Evolutionary conservation across 2,113 vertebrate species (phyloP).

Genomic region (Bubo scandiacus): DNA sequence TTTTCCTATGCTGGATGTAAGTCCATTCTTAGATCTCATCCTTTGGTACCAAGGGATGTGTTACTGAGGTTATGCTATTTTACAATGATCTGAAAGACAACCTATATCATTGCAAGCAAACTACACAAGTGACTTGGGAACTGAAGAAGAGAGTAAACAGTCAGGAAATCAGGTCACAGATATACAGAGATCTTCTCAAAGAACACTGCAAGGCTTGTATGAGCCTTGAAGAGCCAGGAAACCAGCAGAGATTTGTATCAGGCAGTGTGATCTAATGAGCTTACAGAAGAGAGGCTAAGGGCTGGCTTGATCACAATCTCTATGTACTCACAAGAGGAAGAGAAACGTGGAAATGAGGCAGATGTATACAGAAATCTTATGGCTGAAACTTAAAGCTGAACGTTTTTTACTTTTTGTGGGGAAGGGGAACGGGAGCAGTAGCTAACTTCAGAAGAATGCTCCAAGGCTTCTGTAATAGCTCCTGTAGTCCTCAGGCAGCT

Average conservation of each 20-base stretch:
- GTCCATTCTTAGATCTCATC: not conserved
- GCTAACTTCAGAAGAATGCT: not conserved
- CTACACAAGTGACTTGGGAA: not conserved
- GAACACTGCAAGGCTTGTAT: not conserved
- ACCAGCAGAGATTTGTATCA: not conserved
- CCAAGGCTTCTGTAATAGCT: not conserved
- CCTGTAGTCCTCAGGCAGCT: accelerated
- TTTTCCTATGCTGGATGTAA: not conserved
- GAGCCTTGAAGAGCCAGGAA: conserved; percentile 12
- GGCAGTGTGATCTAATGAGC: not conserved
- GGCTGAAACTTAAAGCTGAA: not conserved
- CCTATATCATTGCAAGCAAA: not conserved
- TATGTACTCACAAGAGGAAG: not conserved
- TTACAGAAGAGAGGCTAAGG: not conserved
- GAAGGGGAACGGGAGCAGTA: not conserved
- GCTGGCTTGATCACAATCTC: conserved; percentile 16
- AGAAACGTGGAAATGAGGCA: conserved; percentile 5
- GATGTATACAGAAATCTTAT: not conserved
- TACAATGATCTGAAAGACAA: not conserved
- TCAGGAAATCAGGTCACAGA: not conserved
- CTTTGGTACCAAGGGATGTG: not conserved
- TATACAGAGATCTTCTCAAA: not conserved
- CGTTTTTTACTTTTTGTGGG: not conserved
- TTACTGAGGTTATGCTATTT: not conserved
- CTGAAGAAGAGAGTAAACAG: not conserved